A percentile compares a stretch with the other conserved stretches of the same genome.
Conservation (phyloP, 2,888 invertebrate species). For the Acanthosepion lycidas region DNA sequence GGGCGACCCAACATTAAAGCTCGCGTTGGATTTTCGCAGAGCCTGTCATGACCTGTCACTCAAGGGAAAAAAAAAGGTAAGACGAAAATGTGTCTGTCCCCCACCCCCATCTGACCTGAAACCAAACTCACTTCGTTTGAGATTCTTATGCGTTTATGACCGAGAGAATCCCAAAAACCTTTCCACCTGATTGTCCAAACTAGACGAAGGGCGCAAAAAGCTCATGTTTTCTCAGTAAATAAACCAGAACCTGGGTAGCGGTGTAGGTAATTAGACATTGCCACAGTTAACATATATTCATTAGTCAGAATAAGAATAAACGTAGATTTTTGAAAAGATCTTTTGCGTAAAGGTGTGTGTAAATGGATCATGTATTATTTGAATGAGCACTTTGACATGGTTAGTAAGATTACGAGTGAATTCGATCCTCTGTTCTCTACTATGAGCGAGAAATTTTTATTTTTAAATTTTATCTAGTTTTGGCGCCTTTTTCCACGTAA, state of each 20-base stretch:
- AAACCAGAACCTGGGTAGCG: not conserved
- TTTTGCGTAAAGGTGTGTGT: too few relatives aligned
- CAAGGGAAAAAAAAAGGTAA: not conserved
- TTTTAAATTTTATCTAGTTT: too few relatives aligned
- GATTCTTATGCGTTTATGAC: not conserved
- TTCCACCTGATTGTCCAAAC: not conserved
- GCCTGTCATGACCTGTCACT: slow-evolving; percentile 21
- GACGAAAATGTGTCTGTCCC: not conserved
- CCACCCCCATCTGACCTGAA: not conserved
- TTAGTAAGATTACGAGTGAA: too few relatives aligned
- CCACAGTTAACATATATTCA: too few relatives aligned
- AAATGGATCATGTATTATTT: too few relatives aligned
- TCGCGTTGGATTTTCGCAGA: not conserved
- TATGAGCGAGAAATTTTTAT: too few relatives aligned
- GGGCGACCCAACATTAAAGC: not conserved
- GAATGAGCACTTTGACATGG: too few relatives aligned
- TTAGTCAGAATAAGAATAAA: too few relatives aligned
- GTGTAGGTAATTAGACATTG: not conserved
- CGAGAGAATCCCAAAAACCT: not conserved
- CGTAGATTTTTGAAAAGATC: too few relatives aligned
- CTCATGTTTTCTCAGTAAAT: not conserved
- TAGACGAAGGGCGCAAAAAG: not conserved
- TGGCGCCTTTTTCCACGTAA: too few relatives aligned
- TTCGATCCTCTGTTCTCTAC: too few relatives aligned
- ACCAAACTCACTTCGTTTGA: not conserved